Percentiles rank a stretch among this genome's conserved stretches.
These are phyloP conservation scores for Lasius fuliginosus DNA, from an alignment of 2,888 invertebrate genomes.

Conservation along the genomic window DNA sequence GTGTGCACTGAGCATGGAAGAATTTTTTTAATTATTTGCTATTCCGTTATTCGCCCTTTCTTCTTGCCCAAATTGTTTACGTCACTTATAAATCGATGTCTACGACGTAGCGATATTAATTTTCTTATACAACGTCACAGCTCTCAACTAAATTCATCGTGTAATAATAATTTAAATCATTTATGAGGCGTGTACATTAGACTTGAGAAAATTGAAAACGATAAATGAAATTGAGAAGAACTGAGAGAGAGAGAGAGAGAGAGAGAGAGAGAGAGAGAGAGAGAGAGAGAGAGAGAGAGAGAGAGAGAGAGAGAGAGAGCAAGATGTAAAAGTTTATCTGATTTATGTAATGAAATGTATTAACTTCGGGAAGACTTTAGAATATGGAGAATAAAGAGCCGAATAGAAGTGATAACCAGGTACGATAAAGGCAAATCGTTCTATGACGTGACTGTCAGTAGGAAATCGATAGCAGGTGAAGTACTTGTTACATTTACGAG, in stretches of 20 bases:
- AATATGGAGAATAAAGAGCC: neutral
- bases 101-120: neutral
- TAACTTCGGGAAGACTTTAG: neutral
- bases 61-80: neutral
- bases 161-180: neutral
- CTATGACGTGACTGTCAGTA: conserved; percentile 40
- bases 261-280: neutral
- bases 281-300: no score
- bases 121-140: neutral
- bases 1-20: conserved; percentile 14
- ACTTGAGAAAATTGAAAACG: neutral
- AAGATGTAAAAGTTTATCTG: neutral
- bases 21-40: conserved; percentile 65
- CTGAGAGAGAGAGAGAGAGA: neutral
- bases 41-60: conserved; percentile 1
- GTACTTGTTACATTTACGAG: conserved; percentile 46
- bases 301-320: no score
- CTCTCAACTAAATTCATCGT: neutral
- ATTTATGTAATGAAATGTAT: neutral
- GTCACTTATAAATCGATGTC: neutral
- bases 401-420: conserved; percentile 11
- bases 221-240: neutral
- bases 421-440: conserved; percentile 35
- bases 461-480: conserved; percentile 38
- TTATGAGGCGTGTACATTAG: neutral